Evolutionary conservation across 2,797 vertebrate species (phyloP).

Genomic region (Capromys pilorides): DNA sequence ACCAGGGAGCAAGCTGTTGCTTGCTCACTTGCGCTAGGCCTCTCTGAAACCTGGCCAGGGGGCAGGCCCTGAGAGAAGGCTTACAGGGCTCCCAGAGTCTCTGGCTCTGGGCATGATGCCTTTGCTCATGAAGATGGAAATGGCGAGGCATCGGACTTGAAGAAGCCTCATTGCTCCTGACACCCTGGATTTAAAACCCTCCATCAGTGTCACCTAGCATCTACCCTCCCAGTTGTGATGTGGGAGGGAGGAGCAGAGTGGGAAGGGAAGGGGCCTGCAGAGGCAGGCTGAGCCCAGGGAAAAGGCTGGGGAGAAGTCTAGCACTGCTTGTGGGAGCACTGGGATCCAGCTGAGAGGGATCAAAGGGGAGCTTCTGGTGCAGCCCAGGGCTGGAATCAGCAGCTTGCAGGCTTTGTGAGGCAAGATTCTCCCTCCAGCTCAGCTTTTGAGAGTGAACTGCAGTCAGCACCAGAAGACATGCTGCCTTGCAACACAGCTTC

Average conservation of each 20-base stretch:
- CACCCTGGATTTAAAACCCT: slow-evolving; percentile 47
- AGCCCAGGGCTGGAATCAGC: background rate
- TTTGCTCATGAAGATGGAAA: slow-evolving; percentile 21
- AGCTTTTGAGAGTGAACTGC: background rate
- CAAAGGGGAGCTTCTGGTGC: background rate
- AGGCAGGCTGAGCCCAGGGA: background rate
- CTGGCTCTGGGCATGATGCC: slow-evolving; percentile 47
- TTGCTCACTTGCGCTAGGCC: background rate
- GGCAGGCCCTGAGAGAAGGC: background rate
- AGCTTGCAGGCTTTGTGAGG: background rate
- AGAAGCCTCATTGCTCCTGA: slow-evolving; percentile 65
- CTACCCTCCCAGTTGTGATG: background rate
- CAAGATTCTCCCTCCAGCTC: background rate
- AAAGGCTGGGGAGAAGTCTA: background rate
- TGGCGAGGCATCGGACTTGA: background rate
- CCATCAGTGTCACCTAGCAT: slow-evolving; percentile 48
- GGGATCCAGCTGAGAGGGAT: background rate
- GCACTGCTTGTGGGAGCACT: background rate
- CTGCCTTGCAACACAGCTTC: background rate
- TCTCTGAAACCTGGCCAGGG: background rate
- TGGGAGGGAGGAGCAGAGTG: background rate
- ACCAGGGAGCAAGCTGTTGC: too few species aligned
- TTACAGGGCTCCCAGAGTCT: slow-evolving; percentile 1
- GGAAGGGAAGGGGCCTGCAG: background rate
- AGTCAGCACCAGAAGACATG: background rate